Evolutionary conservation across 2,888 invertebrate genomes (phyloP), one percentile per base, ranked within the genome.

Genomic region (Brachycybe producta): DNA sequence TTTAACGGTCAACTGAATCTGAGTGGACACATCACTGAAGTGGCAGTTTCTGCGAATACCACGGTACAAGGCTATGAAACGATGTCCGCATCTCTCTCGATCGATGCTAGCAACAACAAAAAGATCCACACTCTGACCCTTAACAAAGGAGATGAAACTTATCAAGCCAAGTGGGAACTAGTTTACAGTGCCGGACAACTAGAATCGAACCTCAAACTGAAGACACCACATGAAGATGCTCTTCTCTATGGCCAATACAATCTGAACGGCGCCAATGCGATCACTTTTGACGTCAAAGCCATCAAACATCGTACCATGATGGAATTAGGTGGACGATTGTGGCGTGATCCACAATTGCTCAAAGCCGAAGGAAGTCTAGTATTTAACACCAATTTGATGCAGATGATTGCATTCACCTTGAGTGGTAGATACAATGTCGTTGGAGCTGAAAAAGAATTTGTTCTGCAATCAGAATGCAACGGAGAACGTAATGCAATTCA

Each of bases 231-330:
- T n/a, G 49, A 56, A n/a, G 53, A 44, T 13, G 13, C 40, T 2
- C 38, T 49, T 28, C 41, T 50, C 28, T 43, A 57, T 7, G n/a
- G 40, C 2, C 21, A 53, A 19, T 53, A 54, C 34, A 52, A 52
- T 32, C 45, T 28, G 17, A 35, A 48, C 17, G 49, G 45, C 8
- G 34, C 53, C 15, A 49, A 57, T 19, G 38, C 41, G 13, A 15
- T 54, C 8, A 49, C 50, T 17, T 24, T 56, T 15, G 46, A 44
- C 24, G 27, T 54, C 26, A 52, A 54, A 15, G 44, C 52, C 40
- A 43, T 43, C 19, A 52, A 53, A 27, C 49, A 40, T 5, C 48
- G 49, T 32, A 52, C 42, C 17, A 39, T 56, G 21, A 52, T 55
- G 30, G 49, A 49, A 30, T 8, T 28, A 7, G 21, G 30, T 11